These are phyloP conservation scores for Cylindroiulus punctatus DNA, from an alignment of 2,888 invertebrate genomes.

Conservation along the genomic window DNA sequence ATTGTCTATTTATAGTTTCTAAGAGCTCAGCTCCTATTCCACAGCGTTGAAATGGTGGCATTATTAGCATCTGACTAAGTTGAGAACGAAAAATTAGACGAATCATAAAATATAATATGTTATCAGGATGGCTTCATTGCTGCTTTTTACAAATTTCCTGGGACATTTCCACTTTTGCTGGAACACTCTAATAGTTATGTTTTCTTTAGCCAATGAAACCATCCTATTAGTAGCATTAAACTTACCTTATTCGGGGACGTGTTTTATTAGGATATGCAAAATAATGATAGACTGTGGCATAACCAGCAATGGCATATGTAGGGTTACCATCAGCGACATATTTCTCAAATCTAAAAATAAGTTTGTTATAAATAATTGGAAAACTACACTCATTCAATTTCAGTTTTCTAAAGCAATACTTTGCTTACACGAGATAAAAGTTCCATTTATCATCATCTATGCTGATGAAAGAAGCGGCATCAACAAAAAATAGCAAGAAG, in stretches of 20 bases:
- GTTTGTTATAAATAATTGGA: not conserved
- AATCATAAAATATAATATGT: not conserved
- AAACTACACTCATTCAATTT: not conserved
- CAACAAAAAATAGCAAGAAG: constrained; percentile 93
- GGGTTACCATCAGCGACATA: constrained; percentile 66
- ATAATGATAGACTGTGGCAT: constrained; percentile 92
- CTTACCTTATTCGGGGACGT: constrained; percentile 80
- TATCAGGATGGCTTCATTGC: not conserved
- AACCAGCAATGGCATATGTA: constrained; percentile 83
- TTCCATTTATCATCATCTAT: constrained; percentile 91
- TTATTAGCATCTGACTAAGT: constrained; percentile 84
- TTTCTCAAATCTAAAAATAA: constrained; percentile 66
- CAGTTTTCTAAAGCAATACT: not conserved
- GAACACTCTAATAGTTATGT: too few relatives aligned
- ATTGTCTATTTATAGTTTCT: constrained; percentile 72
- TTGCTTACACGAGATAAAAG: constrained; percentile 71
- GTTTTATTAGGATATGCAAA: constrained; percentile 89
- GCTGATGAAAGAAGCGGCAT: constrained; percentile 95
- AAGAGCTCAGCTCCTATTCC: constrained; percentile 86
- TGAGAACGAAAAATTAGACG: not conserved
- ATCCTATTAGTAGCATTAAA: not conserved
- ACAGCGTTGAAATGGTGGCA: constrained; percentile 89
- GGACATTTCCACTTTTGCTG: not conserved
- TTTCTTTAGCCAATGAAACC: not conserved
- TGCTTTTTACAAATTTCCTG: too few relatives aligned